Evolutionary conservation across 1,140 invertebrate species (phyloP).

Genomic region (Venustaconcha ellipsiformis): DNA sequence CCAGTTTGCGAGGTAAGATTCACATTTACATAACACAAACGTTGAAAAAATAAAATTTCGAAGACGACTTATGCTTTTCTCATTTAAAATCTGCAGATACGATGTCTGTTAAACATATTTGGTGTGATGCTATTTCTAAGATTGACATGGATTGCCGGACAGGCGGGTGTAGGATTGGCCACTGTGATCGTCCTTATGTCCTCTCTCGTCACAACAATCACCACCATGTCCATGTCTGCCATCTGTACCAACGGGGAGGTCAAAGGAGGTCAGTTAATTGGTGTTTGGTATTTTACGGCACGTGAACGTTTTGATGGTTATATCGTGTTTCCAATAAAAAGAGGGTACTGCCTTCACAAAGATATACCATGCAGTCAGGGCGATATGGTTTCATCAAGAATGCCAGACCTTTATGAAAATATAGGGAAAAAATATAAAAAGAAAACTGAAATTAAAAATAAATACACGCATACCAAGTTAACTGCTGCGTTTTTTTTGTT

Average conservation of each 20-base stretch:
- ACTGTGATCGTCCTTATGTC: slow-evolving; percentile 86
- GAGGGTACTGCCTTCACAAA: too few species aligned
- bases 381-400: too few species aligned
- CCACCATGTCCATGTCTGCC: slow-evolving; percentile 95
- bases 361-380: neutral
- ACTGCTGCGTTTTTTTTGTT: neutral
- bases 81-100: slow-evolving; percentile 34
- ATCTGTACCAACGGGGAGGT: slow-evolving; percentile 99
- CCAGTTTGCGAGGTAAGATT: too few species aligned
- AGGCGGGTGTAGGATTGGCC: slow-evolving; percentile 77
- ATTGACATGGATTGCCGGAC: slow-evolving; percentile 75
- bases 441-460: neutral
- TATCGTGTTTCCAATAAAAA: too few species aligned
- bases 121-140: slow-evolving; percentile 76
- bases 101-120: slow-evolving; percentile 83
- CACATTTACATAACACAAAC: too few species aligned
- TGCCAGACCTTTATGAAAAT: neutral
- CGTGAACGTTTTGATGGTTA: too few species aligned
- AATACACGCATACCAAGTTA: neutral
- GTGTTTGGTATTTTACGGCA: too few species aligned
- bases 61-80: too few species aligned
- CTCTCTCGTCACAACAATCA: slow-evolving; percentile 91
- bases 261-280: slow-evolving; percentile 82
- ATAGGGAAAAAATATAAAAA: neutral
- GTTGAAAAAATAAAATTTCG: too few species aligned